phyloP scores from a whole-genome alignment of 2,888 invertebrate species.

The Agriopis aurantiaria region DNA sequence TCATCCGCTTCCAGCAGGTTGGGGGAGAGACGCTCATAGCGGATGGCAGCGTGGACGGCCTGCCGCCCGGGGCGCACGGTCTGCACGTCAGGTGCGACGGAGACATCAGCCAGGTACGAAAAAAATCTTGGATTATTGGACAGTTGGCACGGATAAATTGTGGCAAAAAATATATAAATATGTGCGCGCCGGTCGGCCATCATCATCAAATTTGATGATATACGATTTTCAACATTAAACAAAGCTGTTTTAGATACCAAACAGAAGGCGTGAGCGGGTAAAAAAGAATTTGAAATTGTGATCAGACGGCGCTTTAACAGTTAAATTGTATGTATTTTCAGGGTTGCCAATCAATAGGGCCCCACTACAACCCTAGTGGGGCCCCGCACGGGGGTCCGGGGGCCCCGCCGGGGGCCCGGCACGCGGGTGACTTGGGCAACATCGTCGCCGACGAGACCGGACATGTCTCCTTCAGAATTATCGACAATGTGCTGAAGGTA shows the following conservation, averaged over 20 bases:
- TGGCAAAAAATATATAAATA: too few relatives aligned
- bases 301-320: too few relatives aligned
- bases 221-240: too few relatives aligned
- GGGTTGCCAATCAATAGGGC: constrained; percentile 96
- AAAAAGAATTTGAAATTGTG: too few relatives aligned
- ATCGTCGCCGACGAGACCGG: constrained; percentile 90
- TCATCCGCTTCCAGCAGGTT: constrained; percentile 91
- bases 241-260: too few relatives aligned
- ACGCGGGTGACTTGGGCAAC: constrained; percentile 97
- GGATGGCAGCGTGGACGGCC: constrained; percentile 94
- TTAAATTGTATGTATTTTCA: constrained; percentile 76
- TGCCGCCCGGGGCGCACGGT: constrained; percentile 88
- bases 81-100: constrained; percentile 97
- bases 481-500: constrained; percentile 70
- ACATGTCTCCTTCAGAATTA: constrained; percentile 85
- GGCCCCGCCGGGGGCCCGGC: constrained; percentile 86
- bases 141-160: too few relatives aligned
- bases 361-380: constrained; percentile 93
- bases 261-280: too few relatives aligned
- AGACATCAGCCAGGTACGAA: constrained; percentile 91
- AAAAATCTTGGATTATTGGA: too few relatives aligned
- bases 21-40: constrained; percentile 86
- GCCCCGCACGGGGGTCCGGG: constrained; percentile 93
- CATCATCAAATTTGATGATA: too few relatives aligned
- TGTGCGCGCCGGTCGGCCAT: too few relatives aligned